Base-by-base conservation (phyloP, 2,113 vertebrate species). In the Malurus cyaneus region DNA sequence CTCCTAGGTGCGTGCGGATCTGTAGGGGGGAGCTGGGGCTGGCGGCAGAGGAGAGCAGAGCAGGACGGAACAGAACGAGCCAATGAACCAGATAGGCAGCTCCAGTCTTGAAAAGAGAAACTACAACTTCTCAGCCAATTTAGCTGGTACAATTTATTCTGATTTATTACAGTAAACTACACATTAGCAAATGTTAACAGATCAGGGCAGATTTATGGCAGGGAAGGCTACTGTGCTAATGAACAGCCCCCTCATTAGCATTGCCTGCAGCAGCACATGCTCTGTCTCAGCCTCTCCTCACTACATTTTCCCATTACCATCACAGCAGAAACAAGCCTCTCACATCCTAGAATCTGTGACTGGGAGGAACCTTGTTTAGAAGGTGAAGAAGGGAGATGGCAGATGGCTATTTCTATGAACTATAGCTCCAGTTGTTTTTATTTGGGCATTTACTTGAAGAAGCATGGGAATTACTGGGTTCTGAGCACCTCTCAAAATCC, bases 161-260 rank as follows among this genome's bases (percentile, higher is more conserved):
- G 80, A 93, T 94, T 96, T 94, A 93, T 96, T 89, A 64, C 64
- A 74, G 92, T 93, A 90, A 97, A 94, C 79, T 89, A 83, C 60
- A 44, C 89, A 86, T 83, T 95, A 96, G 93, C 49, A 83, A 95
- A 80, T 71, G 70, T 94, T 94, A 92, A 96, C 72, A 93, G 91
- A 83, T 90, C 60, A 90, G 91, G 79, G 69, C 77, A 95, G 91
- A 95, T 94, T 96, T 93, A 86, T 78, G 88, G 74, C 56, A 62
- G 47, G 65, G 76, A 94, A 95, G 83, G 86, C 80, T 91, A 84
- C 82, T 70, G 88, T 92, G 83, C 76, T 94, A 91, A 94, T 93
- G 91, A 96, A 85, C 62, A 69, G 44, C 24, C 67, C 39, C 34
- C 52, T 83, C 79, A 77, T 90, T 88, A 96, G 56, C 86, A 92